These are phyloP conservation scores for Oncorhynchus kisutch DNA, from an alignment of 2,113 vertebrate genomes.

Conservation along the genomic window DNA sequence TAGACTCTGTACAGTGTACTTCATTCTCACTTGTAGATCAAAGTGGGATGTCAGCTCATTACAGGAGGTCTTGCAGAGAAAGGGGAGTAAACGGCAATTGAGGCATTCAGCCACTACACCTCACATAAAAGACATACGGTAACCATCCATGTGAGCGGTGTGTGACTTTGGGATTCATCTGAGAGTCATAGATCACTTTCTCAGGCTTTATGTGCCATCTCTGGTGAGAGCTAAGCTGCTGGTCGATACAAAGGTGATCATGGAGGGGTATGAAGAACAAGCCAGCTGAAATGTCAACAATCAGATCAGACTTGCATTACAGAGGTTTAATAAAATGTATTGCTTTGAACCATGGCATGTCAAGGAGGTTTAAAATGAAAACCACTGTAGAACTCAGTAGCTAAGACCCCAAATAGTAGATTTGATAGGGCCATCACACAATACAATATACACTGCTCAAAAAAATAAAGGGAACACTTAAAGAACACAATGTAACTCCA, in stretches of 20 bases:
- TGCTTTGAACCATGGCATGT: conserved; percentile 52
- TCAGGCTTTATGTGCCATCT: conserved; percentile 39
- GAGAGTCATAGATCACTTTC: conserved; percentile 30
- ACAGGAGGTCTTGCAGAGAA: too few relatives aligned
- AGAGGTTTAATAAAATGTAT: conserved; percentile 66
- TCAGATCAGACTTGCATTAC: conserved; percentile 63
- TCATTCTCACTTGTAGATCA: too few relatives aligned
- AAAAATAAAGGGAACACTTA: too few relatives aligned
- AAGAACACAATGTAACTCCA: too few relatives aligned
- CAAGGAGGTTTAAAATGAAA: conserved; percentile 28
- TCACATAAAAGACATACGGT: neutral
- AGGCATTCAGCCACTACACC: too few relatives aligned
- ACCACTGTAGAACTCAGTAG: too few relatives aligned
- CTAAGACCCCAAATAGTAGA: too few relatives aligned
- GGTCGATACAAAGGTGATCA: conserved; percentile 47
- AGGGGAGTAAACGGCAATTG: too few relatives aligned
- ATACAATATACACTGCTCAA: too few relatives aligned
- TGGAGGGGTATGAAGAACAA: conserved; percentile 24
- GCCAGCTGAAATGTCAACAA: conserved; percentile 66
- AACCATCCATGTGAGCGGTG: conserved; percentile 13
- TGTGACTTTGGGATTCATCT: neutral
- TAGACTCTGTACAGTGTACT: too few relatives aligned
- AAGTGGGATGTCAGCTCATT: too few relatives aligned
- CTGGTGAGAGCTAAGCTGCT: conserved; percentile 1
- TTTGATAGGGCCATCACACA: too few relatives aligned